phyloP scores from a whole-genome alignment of 2,113 vertebrate genomes.

The Oncorhynchus keta region DNA sequence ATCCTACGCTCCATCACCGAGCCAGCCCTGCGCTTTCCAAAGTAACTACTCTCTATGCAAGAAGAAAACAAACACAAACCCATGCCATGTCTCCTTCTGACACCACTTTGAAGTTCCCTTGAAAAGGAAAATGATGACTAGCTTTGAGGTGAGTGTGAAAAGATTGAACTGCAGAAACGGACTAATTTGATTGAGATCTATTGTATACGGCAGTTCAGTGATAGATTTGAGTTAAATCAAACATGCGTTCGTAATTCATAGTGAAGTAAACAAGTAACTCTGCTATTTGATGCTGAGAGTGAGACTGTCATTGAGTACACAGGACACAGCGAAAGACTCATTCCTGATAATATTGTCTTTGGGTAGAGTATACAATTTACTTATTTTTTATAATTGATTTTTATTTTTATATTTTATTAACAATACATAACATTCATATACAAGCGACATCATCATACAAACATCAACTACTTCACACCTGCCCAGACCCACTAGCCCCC shows the following conservation, averaged over 20 bases:
- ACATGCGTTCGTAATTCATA: neutral
- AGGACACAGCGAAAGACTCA: neutral
- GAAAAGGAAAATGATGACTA: constrained; percentile 57
- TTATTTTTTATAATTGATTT: too few relatives aligned
- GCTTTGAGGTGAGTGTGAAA: constrained; percentile 57
- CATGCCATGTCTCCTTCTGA: constrained; percentile 40
- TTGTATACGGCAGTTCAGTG: too few relatives aligned
- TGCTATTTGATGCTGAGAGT: neutral
- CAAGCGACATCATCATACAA: too few relatives aligned
- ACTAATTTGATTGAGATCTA: too few relatives aligned
- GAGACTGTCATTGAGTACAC: neutral
- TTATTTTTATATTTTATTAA: too few relatives aligned
- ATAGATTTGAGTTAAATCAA: too few relatives aligned
- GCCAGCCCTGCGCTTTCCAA: constrained; percentile 36
- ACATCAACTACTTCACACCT: too few relatives aligned
- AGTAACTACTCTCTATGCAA: constrained; percentile 28
- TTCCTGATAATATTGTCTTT: too few relatives aligned
- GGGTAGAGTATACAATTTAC: too few relatives aligned
- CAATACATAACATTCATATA: too few relatives aligned
- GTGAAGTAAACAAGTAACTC: neutral
- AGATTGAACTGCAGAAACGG: constrained; percentile 8
- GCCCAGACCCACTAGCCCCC: too few relatives aligned
- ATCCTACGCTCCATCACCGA: constrained; percentile 38
- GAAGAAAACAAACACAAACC: constrained; percentile 44
- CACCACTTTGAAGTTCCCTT: constrained; percentile 61